Percentiles rank a stretch among this genome's conserved stretches.
Evolutionary conservation across 2,113 vertebrate species (phyloP).

Genomic region (Ictalurus furcatus): DNA sequence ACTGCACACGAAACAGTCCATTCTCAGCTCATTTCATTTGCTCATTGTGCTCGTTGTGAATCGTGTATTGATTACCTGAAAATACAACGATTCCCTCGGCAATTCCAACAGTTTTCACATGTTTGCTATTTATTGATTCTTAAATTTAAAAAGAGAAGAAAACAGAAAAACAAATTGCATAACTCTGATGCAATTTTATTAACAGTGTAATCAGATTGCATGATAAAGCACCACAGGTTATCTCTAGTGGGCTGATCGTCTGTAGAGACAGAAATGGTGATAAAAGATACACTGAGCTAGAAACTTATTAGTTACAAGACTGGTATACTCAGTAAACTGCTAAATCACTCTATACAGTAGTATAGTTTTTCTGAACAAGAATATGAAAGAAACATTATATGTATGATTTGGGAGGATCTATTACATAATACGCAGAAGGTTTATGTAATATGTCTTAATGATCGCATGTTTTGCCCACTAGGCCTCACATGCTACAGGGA

Average conservation of each 20-base stretch:
- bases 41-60: background rate
- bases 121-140: background rate
- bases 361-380: background rate
- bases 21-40: constrained; percentile 22
- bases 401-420: background rate
- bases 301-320: background rate
- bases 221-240: background rate
- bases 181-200: background rate
- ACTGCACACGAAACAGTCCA: background rate
- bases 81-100: background rate
- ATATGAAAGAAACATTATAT: background rate
- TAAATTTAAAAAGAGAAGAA: background rate
- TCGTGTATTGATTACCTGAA: constrained; percentile 15
- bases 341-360: background rate
- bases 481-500: background rate
- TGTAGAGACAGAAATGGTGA: background rate
- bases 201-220: background rate
- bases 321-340: background rate
- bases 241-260: background rate
- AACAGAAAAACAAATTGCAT: background rate
- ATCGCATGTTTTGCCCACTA: background rate
- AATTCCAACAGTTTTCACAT: background rate
- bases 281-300: background rate
- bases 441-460: background rate
- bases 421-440: background rate